Evolutionary conservation across 2,888 invertebrate species (phyloP).

Genomic region (Sinotaia quadrata): DNA sequence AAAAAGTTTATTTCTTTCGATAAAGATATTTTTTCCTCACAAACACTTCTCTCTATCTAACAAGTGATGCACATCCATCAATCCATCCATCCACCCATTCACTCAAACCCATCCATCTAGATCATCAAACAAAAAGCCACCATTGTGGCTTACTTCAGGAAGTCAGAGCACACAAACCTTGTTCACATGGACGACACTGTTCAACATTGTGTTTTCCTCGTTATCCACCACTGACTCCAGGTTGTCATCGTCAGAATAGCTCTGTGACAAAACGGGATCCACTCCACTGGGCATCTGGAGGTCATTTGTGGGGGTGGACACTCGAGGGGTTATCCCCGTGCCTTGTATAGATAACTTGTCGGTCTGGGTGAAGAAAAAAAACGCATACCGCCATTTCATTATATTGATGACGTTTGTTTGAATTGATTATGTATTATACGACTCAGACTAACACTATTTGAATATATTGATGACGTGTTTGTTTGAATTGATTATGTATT

Average conservation of each 20-base stretch:
- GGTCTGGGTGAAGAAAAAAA: conserved; percentile 32
- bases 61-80: too few relatives aligned
- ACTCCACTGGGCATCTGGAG: conserved; percentile 10
- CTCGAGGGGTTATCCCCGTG: conserved; percentile 39
- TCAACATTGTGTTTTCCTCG: conserved; percentile 50
- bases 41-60: too few relatives aligned
- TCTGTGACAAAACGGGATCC: background rate
- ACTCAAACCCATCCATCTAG: too few relatives aligned
- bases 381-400: background rate
- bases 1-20: too few relatives aligned
- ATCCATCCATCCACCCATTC: too few relatives aligned
- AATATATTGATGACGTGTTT: too few relatives aligned
- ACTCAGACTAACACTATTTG: too few relatives aligned
- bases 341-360: conserved; percentile 50
- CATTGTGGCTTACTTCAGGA: too few relatives aligned
- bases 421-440: too few relatives aligned
- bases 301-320: conserved; percentile 3
- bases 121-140: too few relatives aligned
- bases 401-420: background rate
- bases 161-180: conserved; percentile 38
- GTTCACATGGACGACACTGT: conserved; percentile 48
- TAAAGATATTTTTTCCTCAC: too few relatives aligned
- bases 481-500: too few relatives aligned
- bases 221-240: conserved; percentile 37
- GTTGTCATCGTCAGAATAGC: conserved; percentile 40